These are phyloP conservation scores for Silurus lanzhouensis DNA, from an alignment of 2,797 vertebrate genomes.

Conservation along the genomic window DNA sequence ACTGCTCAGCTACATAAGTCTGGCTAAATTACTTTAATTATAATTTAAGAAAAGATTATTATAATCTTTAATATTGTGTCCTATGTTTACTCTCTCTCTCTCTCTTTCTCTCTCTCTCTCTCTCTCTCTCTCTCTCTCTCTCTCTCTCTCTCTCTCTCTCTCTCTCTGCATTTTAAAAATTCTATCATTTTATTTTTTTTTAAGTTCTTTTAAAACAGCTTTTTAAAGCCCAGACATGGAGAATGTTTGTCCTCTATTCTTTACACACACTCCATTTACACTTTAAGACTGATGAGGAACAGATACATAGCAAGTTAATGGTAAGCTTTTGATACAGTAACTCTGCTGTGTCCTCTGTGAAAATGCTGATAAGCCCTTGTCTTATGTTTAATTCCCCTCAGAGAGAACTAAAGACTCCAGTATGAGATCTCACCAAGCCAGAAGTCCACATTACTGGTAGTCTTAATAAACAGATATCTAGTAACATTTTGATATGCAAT, in stretches of 20 bases:
- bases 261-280: neutral
- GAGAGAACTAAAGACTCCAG: neutral
- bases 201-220: neutral
- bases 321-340: neutral
- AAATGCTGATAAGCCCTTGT: constrained; percentile 1
- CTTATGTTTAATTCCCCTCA: constrained; percentile 7
- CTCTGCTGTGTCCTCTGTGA: neutral
- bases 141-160: neutral
- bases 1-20: neutral
- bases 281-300: neutral
- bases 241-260: neutral
- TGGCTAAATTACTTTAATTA: neutral
- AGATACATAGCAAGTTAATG: constrained; percentile 18
- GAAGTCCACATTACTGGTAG: neutral
- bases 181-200: neutral
- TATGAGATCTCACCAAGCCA: constrained; percentile 19
- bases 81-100: constrained; percentile 5
- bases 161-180: too few relatives aligned
- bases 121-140: neutral
- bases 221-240: neutral
- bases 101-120: neutral
- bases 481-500: constrained; percentile 10
- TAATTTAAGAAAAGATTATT: too few relatives aligned
- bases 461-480: neutral
- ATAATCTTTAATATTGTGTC: neutral